A percentile compares a stretch with the other conserved stretches of the same genome.
Evolutionary conservation across 2,113 vertebrate species (phyloP).

Genomic region (Asarcornis scutulata): DNA sequence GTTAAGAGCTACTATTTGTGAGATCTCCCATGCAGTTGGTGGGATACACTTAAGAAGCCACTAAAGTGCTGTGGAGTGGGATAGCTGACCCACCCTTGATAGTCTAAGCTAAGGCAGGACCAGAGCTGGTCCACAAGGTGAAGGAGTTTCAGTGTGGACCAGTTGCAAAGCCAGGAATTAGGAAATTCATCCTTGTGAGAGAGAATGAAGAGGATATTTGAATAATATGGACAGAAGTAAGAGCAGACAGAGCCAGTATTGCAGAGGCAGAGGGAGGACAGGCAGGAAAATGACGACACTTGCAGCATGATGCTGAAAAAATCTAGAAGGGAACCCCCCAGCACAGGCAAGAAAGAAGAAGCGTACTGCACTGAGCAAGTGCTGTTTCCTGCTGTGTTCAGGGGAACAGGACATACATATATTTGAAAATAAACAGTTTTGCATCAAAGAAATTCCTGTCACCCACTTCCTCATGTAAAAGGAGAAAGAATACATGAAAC

Average conservation of each 20-base stretch:
- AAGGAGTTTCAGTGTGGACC: background rate
- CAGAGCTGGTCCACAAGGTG: background rate
- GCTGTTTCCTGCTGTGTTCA: background rate
- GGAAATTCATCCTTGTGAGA: background rate
- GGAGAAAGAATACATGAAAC: background rate
- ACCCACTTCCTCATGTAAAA: background rate
- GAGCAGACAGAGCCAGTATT: background rate
- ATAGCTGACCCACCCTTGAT: background rate
- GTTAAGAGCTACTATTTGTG: background rate
- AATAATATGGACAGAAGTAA: background rate
- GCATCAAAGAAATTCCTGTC: background rate
- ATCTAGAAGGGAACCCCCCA: background rate
- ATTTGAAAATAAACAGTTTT: conserved; percentile 15
- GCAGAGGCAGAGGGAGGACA: background rate
- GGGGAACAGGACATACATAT: background rate
- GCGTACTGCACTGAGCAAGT: background rate
- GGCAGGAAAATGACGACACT: background rate
- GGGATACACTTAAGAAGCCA: background rate
- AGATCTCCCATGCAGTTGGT: background rate
- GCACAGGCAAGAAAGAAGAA: background rate
- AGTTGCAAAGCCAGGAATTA: background rate
- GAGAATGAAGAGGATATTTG: background rate
- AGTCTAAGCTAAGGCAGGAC: background rate
- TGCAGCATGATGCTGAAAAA: background rate
- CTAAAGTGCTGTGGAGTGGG: background rate